Evolutionary conservation across 1,140 invertebrate genomes (phyloP), one percentile per base, ranked within the genome.

Genomic region (Thaumetopoea pityocampa): DNA sequence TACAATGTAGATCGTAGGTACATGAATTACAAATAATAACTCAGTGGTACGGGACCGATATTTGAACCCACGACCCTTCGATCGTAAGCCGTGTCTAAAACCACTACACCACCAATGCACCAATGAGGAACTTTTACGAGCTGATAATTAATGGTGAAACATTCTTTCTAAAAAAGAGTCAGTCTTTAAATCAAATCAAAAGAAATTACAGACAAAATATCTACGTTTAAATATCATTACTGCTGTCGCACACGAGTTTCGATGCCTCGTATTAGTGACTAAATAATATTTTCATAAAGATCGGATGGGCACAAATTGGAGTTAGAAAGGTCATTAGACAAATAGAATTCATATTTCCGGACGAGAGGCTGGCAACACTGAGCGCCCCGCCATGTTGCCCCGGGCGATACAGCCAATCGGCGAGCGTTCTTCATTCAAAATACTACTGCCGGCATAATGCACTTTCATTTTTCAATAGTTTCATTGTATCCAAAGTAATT

Each of bases 281-380:
- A 5, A 19, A 35, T 20, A 38, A 10, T 9, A 9, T 20, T 18
- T 38, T 12, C 28, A 28, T 18, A 18, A 42, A 42, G 22, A 44
- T 35, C 22, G 20, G 42, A 34, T 35, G 18, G 35, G 40, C 30
- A 45, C n/a, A 28, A 37, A 45, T 40, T 45, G 19, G 30, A 45
- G 40, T 51, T 42, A 36, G 27, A 53, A 67, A 69, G 58, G 45
- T 63, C 48, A 77, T 77, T 80, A 73, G 54, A 58, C 65, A 70
- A 73, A 70, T 58, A 71, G 51, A 76, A 79, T 68, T 63, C 63
- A 61, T 65, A 73, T 78, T 82, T 78, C 74, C 74, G 70, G 55
- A 44, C 44, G 62, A 70, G 48, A 60, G 52, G 54, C 48, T 68
- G 62, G 63, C 67, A 69, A 69, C 67, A 71, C 52, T 66, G 41